phyloP scores from a whole-genome alignment of 2,113 vertebrate genomes.

The Triplophysa siluroides region DNA sequence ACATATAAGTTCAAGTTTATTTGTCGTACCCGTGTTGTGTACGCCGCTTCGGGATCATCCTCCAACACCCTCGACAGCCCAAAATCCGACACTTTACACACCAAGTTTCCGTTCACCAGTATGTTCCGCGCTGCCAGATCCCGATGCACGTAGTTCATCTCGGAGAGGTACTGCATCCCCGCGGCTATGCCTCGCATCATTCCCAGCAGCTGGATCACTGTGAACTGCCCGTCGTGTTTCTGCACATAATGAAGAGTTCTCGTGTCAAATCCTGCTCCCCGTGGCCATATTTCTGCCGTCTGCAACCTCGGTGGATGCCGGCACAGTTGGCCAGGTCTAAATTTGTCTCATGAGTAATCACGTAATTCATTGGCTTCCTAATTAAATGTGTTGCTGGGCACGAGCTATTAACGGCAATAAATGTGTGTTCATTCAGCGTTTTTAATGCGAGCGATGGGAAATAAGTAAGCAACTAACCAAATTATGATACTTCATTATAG shows the following conservation, averaged over 20 bases:
- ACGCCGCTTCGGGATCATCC: constrained; percentile 94
- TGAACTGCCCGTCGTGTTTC: constrained; percentile 98
- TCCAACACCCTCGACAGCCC: constrained; percentile 95
- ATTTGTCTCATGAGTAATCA: constrained; percentile 33
- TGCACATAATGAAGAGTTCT: constrained; percentile 62
- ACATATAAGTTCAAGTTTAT: no score
- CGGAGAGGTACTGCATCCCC: constrained; percentile 95
- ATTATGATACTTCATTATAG: constrained; percentile 52
- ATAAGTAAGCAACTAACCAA: constrained; percentile 12
- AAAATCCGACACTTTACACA: constrained; percentile 97
- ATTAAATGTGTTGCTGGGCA: constrained; percentile 43
- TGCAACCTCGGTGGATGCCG: constrained; percentile 34
- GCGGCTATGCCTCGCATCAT: constrained; percentile 95
- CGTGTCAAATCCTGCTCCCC: constrained; percentile 14
- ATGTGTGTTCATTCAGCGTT: constrained; percentile 48
- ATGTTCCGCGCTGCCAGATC: constrained; percentile 97
- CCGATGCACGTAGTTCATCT: constrained; percentile 97
- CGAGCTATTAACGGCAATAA: constrained; percentile 36
- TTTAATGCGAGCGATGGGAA: constrained; percentile 46
- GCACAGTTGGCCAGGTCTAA: neutral
- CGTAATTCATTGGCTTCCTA: constrained; percentile 50
- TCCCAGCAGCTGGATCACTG: constrained; percentile 94
- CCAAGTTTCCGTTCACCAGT: constrained; percentile 93
- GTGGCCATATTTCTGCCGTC: neutral
- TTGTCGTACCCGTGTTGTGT: constrained; percentile 80